Evolutionary conservation across 1,140 invertebrate genomes (phyloP).

Genomic region (Drosophila arizonae): DNA sequence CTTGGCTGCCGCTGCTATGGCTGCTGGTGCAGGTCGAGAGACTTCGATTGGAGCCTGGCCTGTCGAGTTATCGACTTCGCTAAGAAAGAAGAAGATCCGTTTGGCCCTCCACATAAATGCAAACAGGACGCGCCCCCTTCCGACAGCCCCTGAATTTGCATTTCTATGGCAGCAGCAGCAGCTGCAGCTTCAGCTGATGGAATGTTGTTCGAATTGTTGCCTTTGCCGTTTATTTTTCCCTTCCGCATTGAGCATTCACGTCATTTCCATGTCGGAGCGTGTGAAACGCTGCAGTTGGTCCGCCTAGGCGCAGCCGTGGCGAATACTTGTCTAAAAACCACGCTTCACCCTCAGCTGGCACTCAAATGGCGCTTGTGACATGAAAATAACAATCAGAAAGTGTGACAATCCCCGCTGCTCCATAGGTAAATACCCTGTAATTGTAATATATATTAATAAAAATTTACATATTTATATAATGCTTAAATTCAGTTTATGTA

Average conservation of each 20-base stretch:
- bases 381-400: conserved; percentile 24
- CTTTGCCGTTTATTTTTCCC: neutral
- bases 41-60: conserved; percentile 20
- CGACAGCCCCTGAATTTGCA: conserved; percentile 52
- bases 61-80: conserved; percentile 39
- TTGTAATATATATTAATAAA: neutral
- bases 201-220: conserved; percentile 35
- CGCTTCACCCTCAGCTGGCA: conserved; percentile 31
- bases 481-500: too few species aligned
- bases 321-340: conserved; percentile 24
- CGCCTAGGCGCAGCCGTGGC: conserved; percentile 19
- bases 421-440: conserved; percentile 1
- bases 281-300: conserved; percentile 60
- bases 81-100: conserved; percentile 20
- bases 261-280: conserved; percentile 45
- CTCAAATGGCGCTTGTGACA: conserved; percentile 11
- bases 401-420: neutral
- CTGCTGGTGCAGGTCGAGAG: conserved; percentile 21
- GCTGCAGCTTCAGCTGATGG: conserved; percentile 23
- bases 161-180: conserved; percentile 44
- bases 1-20: conserved; percentile 34
- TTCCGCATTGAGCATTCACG: conserved; percentile 31
- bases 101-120: conserved; percentile 35
- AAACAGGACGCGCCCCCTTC: conserved; percentile 22
- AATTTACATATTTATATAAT: too few species aligned